Evolutionary conservation across 1,140 invertebrate genomes (phyloP).

Genomic region (Thaumatotibia leucotreta): DNA sequence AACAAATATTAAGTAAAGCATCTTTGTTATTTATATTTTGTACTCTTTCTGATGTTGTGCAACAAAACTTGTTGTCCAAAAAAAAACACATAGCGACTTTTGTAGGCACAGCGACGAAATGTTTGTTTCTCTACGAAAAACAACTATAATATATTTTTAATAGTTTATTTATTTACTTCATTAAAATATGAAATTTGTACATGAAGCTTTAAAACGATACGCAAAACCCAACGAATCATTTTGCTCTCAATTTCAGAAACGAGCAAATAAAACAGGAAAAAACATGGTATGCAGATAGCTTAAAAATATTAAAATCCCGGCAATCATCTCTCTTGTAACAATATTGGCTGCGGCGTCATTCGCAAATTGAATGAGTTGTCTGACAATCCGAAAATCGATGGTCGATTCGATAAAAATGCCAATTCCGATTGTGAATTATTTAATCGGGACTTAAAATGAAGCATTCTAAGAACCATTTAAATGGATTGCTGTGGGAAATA

Average conservation of each 20-base stretch:
- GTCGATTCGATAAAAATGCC: neutral
- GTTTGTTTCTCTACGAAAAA: too few relatives aligned
- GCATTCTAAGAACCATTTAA: neutral
- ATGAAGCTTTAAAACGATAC: too few relatives aligned
- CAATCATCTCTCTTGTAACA: neutral
- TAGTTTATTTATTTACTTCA: too few relatives aligned
- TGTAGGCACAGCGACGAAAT: too few relatives aligned
- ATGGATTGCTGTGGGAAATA: neutral
- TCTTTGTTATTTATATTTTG: too few relatives aligned
- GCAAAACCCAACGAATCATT: too few relatives aligned
- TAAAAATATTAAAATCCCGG: neutral
- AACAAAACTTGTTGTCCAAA: too few relatives aligned
- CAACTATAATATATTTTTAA: too few relatives aligned
- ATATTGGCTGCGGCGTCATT: neutral
- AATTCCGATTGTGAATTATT: neutral
- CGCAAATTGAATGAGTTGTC: neutral
- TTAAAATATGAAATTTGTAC: too few relatives aligned
- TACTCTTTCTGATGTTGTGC: too few relatives aligned
- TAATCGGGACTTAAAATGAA: neutral
- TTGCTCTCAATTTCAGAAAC: neutral
- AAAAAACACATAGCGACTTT: too few relatives aligned
- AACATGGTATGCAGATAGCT: neutral
- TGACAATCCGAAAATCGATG: neutral
- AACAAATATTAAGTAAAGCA: too few relatives aligned
- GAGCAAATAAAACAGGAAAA: neutral